These are phyloP conservation scores for Panagrolaimus sp. DNA, from an alignment of 1,140 invertebrate species.

Conservation along the genomic window DNA sequence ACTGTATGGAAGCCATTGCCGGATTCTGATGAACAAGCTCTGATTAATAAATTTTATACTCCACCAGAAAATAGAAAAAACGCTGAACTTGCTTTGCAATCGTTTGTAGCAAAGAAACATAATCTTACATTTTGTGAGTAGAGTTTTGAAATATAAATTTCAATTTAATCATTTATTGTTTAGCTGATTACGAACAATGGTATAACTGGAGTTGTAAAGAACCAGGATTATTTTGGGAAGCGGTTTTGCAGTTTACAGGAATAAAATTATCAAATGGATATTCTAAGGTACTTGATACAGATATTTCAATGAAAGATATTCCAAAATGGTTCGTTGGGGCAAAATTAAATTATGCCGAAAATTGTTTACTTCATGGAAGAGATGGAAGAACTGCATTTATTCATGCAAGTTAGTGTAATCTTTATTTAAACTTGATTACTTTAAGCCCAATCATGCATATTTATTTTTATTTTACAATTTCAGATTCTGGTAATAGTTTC, in stretches of 20 bases:
- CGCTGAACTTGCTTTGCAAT: constrained; percentile 31
- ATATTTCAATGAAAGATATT: constrained; percentile 59
- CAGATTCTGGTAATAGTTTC: constrained; percentile 56
- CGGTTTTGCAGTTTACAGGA: constrained; percentile 61
- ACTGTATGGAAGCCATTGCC: too few relatives aligned
- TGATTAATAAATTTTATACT: constrained; percentile 20
- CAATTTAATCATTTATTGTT: constrained; percentile 18
- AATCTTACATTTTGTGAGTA: constrained; percentile 34
- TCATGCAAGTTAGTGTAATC: constrained; percentile 58
- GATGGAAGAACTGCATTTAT: constrained; percentile 62
- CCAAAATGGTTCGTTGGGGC: constrained; percentile 63
- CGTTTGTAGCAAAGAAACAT: constrained; percentile 20
- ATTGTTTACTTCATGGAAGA: constrained; percentile 58
- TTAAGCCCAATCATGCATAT: too few relatives aligned
- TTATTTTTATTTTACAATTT: constrained; percentile 23
- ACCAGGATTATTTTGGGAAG: constrained; percentile 63
- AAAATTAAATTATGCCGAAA: constrained; percentile 64
- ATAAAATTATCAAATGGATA: constrained; percentile 60
- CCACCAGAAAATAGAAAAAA: constrained; percentile 28
- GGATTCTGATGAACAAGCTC: neutral
- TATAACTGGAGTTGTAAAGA: constrained; percentile 63
- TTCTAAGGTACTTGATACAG: constrained; percentile 57
- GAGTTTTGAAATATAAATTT: constrained; percentile 9
- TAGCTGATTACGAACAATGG: constrained; percentile 62
- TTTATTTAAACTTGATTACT: neutral